Percentiles rank a stretch among this genome's conserved stretches.
phyloP scores from a whole-genome alignment of 2,888 invertebrate genomes.

The Salticus scenicus region DNA sequence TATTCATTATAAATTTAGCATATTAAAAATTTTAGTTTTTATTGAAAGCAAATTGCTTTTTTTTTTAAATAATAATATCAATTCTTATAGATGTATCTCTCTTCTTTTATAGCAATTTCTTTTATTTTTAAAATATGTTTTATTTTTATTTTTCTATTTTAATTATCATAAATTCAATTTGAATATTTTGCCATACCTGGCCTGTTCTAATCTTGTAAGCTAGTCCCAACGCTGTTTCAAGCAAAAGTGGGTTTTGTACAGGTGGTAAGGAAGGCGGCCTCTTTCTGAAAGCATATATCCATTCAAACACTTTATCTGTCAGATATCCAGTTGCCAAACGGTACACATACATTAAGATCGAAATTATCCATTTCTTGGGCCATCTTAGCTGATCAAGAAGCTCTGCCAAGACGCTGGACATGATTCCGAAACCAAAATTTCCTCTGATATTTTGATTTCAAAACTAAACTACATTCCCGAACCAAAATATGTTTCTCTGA shows the following conservation, averaged over 20 bases:
- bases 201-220: constrained; percentile 47
- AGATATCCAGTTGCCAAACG: constrained; percentile 35
- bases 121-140: too few species aligned
- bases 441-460: too few species aligned
- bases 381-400: constrained; percentile 25
- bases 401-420: constrained; percentile 39
- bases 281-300: constrained; percentile 18
- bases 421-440: background rate
- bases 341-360: constrained; percentile 42
- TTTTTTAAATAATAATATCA: too few species aligned
- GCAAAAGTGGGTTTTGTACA: constrained; percentile 46
- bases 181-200: constrained; percentile 26
- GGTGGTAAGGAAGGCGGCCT: constrained; percentile 41
- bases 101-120: too few species aligned
- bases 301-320: constrained; percentile 36
- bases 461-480: background rate
- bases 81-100: too few species aligned
- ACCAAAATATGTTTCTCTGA: background rate
- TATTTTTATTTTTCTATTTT: too few species aligned
- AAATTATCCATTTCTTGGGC: constrained; percentile 28
- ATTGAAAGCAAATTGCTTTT: too few species aligned
- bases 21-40: too few species aligned
- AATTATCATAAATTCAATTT: too few species aligned
- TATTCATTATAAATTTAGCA: too few species aligned
- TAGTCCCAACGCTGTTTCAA: constrained; percentile 50